These are phyloP conservation scores for Hypomecis atomaria DNA, from an alignment of 2,888 invertebrate species.

Conservation along the genomic window DNA sequence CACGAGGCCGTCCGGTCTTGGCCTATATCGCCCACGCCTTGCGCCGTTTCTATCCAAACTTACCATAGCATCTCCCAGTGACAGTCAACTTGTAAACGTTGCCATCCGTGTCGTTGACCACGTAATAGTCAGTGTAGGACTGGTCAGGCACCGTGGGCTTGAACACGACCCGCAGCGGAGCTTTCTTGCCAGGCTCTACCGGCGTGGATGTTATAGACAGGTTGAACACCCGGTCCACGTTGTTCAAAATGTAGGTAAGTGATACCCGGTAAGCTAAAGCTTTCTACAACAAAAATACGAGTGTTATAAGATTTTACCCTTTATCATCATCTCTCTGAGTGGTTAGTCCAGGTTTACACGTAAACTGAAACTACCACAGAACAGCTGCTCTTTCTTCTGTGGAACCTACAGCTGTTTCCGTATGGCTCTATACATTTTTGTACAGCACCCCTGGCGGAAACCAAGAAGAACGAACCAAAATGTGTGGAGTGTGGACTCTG, in stretches of 20 bases:
- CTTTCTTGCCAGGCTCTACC: conserved; percentile 59
- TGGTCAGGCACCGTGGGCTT: conserved; percentile 67
- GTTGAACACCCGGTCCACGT: conserved; percentile 71
- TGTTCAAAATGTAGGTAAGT: conserved; percentile 66
- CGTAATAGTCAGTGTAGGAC: conserved; percentile 74
- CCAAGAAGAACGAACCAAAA: too few species aligned
- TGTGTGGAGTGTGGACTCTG: too few species aligned
- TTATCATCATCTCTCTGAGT: too few species aligned
- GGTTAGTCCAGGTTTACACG: too few species aligned
- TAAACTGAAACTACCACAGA: too few species aligned
- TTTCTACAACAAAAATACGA: conserved; percentile 49
- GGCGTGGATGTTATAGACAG: conserved; percentile 59
- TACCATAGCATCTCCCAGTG: conserved; percentile 72
- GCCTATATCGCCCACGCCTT: too few species aligned
- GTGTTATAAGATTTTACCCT: background rate
- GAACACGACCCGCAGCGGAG: conserved; percentile 62
- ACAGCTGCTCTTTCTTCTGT: too few species aligned
- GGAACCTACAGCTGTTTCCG: too few species aligned
- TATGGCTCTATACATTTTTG: too few species aligned
- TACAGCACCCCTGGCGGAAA: too few species aligned
- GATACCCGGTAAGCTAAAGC: conserved; percentile 65
- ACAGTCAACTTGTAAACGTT: conserved; percentile 67
- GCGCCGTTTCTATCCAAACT: conserved; percentile 28
- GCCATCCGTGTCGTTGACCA: conserved; percentile 68
- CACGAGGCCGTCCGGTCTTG: too few species aligned